phyloP scores from a whole-genome alignment of 2,797 vertebrate genomes.

The Rhinoraja longicauda region DNA sequence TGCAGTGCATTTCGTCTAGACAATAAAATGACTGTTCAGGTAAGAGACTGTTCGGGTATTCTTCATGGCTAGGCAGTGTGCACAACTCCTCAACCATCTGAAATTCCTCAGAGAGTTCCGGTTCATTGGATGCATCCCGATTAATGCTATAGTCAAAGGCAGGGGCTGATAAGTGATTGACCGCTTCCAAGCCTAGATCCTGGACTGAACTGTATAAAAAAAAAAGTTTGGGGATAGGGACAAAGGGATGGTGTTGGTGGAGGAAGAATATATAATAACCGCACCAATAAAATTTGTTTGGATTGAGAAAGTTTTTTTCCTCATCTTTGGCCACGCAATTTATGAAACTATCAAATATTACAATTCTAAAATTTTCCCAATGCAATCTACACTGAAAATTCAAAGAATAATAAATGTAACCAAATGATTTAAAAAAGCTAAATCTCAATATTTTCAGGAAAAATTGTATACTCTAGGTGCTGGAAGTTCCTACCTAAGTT shows the following conservation, averaged over 20 bases:
- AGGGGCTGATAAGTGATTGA: constrained; percentile 39
- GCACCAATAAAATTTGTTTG: background rate
- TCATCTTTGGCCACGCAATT: background rate
- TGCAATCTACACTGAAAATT: background rate
- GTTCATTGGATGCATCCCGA: constrained; percentile 40
- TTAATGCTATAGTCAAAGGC: constrained; percentile 35
- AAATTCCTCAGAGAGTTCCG: constrained; percentile 54
- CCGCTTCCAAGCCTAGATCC: constrained; percentile 53
- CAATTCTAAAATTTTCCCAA: background rate
- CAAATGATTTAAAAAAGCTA: background rate
- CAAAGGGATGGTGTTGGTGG: background rate
- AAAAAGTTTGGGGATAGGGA: background rate
- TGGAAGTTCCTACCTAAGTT: constrained; percentile 64
- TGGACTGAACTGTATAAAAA: constrained; percentile 60
- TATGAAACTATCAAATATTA: background rate
- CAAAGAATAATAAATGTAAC: background rate
- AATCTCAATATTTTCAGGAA: background rate
- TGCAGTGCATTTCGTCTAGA: constrained; percentile 19
- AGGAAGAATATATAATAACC: background rate
- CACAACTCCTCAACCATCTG: constrained; percentile 44
- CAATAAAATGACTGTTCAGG: constrained; percentile 38
- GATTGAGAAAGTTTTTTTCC: background rate
- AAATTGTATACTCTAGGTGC: background rate
- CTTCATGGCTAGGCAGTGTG: constrained; percentile 52
- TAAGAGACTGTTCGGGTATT: background rate